Evolutionary conservation across 2,888 invertebrate species (phyloP).

Genomic region (Rhamnusium bicolor): DNA sequence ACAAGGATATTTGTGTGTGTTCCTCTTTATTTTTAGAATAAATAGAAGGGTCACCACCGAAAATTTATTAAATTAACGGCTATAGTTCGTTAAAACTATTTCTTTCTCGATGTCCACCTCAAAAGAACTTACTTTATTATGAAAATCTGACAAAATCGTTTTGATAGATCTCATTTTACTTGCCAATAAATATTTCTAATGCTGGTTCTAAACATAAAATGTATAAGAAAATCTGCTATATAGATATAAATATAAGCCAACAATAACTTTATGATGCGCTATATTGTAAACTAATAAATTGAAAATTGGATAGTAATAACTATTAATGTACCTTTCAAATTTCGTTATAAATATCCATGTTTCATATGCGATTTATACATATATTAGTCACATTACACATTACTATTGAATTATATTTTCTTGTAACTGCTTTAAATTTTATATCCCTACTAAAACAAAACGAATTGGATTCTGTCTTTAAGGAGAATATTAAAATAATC

Average conservation of each 20-base stretch:
- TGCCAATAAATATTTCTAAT: not conserved
- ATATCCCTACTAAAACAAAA: not conserved
- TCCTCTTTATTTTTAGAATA: too few relatives aligned
- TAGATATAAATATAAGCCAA: not conserved
- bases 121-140: too few relatives aligned
- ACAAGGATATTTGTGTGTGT: too few relatives aligned
- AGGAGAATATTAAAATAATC: too few relatives aligned
- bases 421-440: not conserved
- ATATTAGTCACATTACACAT: not conserved
- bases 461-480: too few relatives aligned
- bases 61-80: too few relatives aligned
- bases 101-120: too few relatives aligned
- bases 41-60: too few relatives aligned
- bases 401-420: not conserved
- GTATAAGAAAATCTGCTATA: not conserved
- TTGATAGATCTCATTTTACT: too few relatives aligned
- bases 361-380: not conserved
- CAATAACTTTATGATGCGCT: constrained; percentile 5
- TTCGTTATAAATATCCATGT: not conserved
- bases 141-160: too few relatives aligned
- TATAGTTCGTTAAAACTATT: too few relatives aligned
- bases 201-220: not conserved
- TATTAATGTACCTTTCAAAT: constrained; percentile 16
- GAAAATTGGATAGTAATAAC: constrained; percentile 6
- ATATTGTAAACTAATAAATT: constrained; percentile 24